phyloP scores from a whole-genome alignment of 2,888 invertebrate genomes.

The Pristionchus japonicus region DNA sequence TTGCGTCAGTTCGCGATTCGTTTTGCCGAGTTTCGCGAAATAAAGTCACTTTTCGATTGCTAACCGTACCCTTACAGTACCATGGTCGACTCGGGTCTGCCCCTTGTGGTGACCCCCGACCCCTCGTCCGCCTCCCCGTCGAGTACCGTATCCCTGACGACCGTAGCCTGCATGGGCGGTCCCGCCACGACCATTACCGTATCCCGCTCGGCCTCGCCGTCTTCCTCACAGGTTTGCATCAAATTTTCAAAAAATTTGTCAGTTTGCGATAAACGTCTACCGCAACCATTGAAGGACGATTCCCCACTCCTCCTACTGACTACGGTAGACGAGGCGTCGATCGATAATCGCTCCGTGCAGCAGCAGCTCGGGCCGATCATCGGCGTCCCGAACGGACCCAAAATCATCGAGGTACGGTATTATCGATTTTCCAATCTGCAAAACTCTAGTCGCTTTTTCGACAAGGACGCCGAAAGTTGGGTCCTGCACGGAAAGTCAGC shows the following conservation, averaged over 20 bases:
- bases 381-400: constrained; percentile 29
- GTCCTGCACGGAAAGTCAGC: neutral
- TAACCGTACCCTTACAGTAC: neutral
- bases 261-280: neutral
- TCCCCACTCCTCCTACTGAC: neutral
- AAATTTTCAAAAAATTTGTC: neutral
- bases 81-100: constrained; percentile 30
- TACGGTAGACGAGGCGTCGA: constrained; percentile 42
- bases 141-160: neutral
- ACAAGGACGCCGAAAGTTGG: neutral
- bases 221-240: neutral
- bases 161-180: neutral
- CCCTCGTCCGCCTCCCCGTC: neutral
- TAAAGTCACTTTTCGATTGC: neutral
- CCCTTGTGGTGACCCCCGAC: neutral
- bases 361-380: neutral
- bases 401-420: constrained; percentile 39
- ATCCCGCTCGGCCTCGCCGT: constrained; percentile 33
- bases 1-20: neutral
- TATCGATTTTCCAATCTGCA: neutral
- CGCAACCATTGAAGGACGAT: neutral
- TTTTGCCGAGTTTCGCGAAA: neutral
- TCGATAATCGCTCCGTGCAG: neutral
- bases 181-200: constrained; percentile 30
- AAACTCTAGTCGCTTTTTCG: neutral